phyloP scores from a whole-genome alignment of 2,888 invertebrate genomes.

The Aspidiotus destructor region DNA sequence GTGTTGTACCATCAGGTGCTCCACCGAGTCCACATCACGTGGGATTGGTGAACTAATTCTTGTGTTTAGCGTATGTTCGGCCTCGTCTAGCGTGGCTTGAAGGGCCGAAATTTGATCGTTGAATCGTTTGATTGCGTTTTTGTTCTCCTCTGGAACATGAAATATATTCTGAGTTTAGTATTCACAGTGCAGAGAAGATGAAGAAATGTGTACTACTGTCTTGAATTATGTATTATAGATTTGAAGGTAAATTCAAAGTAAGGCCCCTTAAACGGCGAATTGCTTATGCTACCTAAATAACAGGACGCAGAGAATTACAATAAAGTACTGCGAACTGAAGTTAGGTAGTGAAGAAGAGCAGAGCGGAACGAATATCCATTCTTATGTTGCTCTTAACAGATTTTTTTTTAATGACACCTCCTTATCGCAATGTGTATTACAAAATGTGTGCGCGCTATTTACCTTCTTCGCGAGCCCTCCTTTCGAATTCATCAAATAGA shows the following conservation, averaged over 20 bases:
- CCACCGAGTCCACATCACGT: conserved; percentile 75
- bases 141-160: conserved; percentile 60
- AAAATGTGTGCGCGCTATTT: conserved; percentile 34
- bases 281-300: too few relatives aligned
- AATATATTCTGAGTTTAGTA: too few relatives aligned
- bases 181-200: too few relatives aligned
- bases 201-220: not conserved
- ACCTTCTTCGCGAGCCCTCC: conserved; percentile 76
- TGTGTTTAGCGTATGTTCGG: conserved; percentile 72
- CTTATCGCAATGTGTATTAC: too few relatives aligned
- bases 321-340: too few relatives aligned
- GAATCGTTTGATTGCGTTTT: conserved; percentile 76
- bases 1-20: conserved; percentile 74
- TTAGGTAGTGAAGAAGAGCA: too few relatives aligned
- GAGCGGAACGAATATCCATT: too few relatives aligned
- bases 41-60: conserved; percentile 77
- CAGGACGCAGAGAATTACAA: too few relatives aligned
- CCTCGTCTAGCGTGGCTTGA: conserved; percentile 72
- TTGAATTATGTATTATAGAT: too few relatives aligned
- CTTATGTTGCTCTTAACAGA: too few relatives aligned
- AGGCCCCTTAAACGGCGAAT: too few relatives aligned
- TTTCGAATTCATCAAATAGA: conserved; percentile 84
- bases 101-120: conserved; percentile 64
- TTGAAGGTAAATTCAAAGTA: not conserved
- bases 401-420: too few relatives aligned